Conservation (phyloP, 2,888 invertebrate genomes). For the Anarsia innoxiella region DNA sequence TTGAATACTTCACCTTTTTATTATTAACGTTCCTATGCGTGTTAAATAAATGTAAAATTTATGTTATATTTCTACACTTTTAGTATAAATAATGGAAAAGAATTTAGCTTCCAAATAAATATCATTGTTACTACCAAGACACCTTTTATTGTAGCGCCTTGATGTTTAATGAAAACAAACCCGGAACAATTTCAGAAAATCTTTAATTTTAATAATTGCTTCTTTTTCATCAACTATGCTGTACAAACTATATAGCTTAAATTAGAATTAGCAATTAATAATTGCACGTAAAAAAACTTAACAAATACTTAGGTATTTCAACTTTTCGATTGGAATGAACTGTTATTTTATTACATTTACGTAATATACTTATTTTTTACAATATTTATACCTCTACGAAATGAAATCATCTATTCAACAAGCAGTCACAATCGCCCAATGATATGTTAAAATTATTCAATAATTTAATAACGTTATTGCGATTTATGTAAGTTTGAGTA, state of each 20-base stretch:
- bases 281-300: slow-evolving; percentile 77
- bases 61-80: slow-evolving; percentile 52
- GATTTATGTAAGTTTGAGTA: slow-evolving; percentile 38
- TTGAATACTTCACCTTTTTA: slow-evolving; percentile 10
- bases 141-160: slow-evolving; percentile 22
- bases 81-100: slow-evolving; percentile 43
- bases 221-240: slow-evolving; percentile 70
- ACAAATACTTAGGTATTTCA: slow-evolving; percentile 74
- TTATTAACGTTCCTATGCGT: slow-evolving; percentile 43
- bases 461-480: slow-evolving; percentile 56
- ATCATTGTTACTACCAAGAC: slow-evolving; percentile 58
- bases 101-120: slow-evolving; percentile 68
- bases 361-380: slow-evolving; percentile 66
- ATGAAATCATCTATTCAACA: slow-evolving; percentile 67
- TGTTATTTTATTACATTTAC: slow-evolving; percentile 65
- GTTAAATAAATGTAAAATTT: slow-evolving; percentile 43
- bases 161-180: slow-evolving; percentile 24
- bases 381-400: slow-evolving; percentile 67
- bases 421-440: slow-evolving; percentile 77
- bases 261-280: slow-evolving; percentile 75
- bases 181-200: slow-evolving; percentile 64
- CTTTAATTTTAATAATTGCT: slow-evolving; percentile 75
- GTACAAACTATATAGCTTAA: slow-evolving; percentile 74
- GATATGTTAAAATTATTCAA: slow-evolving; percentile 72
- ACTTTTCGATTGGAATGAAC: slow-evolving; percentile 75